phyloP scores from a whole-genome alignment of 1,140 invertebrate genomes.

The Brachionus paranguensis region DNA sequence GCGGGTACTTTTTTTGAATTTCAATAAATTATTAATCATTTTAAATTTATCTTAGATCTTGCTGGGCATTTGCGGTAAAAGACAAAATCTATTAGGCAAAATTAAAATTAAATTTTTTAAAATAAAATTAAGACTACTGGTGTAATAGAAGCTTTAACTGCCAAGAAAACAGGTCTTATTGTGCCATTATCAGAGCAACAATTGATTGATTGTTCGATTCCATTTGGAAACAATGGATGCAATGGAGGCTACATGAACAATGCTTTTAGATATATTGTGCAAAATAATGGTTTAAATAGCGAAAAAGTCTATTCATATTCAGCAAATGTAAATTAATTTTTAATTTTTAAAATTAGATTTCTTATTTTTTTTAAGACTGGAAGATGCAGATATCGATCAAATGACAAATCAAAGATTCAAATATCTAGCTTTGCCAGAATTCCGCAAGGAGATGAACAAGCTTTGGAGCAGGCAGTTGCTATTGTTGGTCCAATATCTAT shows the following conservation, averaged over 20 bases:
- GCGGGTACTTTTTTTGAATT: neutral
- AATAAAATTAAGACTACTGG: neutral
- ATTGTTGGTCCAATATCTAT: conserved; percentile 70
- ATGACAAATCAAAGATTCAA: neutral
- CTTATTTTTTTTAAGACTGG: neutral
- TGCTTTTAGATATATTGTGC: conserved; percentile 50
- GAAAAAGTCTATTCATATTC: conserved; percentile 17
- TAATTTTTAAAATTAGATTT: neutral
- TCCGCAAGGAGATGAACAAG: conserved; percentile 42
- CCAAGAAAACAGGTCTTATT: neutral
- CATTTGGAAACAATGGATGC: conserved; percentile 44
- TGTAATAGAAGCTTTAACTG: conserved; percentile 2
- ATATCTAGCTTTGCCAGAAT: conserved; percentile 45
- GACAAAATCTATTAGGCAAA: neutral
- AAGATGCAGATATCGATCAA: conserved; percentile 43
- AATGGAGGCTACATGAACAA: conserved; percentile 46
- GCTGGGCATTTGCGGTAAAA: conserved; percentile 9
- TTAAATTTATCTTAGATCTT: neutral
- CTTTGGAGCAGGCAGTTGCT: conserved; percentile 61
- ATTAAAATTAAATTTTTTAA: neutral
- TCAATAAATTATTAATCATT: neutral
- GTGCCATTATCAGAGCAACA: conserved; percentile 70
- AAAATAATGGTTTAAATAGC: conserved; percentile 43
- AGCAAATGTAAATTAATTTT: neutral
- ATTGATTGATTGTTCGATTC: conserved; percentile 79